Evolutionary conservation across 2,113 vertebrate species (phyloP).

Genomic region (Nyctereutes procyonoides): DNA sequence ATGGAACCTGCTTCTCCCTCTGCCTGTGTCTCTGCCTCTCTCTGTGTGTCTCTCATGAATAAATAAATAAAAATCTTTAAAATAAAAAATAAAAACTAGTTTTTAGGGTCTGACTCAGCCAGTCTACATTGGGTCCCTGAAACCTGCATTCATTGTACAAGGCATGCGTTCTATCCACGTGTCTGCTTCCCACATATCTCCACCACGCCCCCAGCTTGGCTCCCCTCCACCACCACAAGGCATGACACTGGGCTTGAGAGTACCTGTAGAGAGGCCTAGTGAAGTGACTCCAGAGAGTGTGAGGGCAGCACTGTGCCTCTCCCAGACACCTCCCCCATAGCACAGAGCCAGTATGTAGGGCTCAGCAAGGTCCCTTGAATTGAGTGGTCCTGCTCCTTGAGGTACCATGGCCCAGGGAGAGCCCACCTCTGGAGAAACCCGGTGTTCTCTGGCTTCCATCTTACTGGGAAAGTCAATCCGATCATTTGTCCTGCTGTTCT

Average conservation of each 20-base stretch:
- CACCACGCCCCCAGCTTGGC: not conserved
- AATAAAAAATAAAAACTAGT: not conserved
- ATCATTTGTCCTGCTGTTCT: constrained; percentile 20
- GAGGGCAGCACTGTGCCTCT: not conserved
- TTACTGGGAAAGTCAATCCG: not conserved
- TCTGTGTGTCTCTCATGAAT: no score
- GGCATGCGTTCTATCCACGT: not conserved
- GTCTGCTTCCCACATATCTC: not conserved
- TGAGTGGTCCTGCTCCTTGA: not conserved
- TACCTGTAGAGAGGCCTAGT: not conserved
- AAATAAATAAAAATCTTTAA: no score
- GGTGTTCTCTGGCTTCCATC: not conserved
- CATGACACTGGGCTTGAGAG: not conserved
- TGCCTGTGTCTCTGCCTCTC: no score
- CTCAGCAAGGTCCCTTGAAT: constrained; percentile 26
- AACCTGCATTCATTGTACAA: not conserved
- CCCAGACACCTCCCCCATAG: not conserved
- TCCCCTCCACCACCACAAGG: not conserved
- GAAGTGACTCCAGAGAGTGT: not conserved
- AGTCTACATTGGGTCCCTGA: not conserved
- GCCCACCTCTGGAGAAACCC: not conserved
- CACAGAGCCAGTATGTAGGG: not conserved
- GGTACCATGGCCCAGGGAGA: not conserved
- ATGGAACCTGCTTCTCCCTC: no score
- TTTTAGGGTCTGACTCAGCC: constrained; percentile 28